phyloP scores from a whole-genome alignment of 2,797 vertebrate species.

The Falco peregrinus region DNA sequence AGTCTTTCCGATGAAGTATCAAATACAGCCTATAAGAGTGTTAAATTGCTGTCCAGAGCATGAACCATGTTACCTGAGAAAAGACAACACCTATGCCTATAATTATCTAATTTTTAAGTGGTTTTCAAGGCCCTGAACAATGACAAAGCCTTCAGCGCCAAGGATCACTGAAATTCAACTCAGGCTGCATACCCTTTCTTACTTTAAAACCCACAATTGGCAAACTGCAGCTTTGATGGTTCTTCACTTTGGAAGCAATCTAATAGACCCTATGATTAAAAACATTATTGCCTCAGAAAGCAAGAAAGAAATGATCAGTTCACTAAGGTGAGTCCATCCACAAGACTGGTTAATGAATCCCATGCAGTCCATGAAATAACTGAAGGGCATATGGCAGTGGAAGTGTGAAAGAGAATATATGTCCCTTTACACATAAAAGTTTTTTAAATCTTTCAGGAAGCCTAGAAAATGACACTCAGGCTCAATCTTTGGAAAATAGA shows the following conservation, averaged over 20 bases:
- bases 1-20: neutral
- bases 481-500: neutral
- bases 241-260: neutral
- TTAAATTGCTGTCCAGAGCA: neutral
- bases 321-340: neutral
- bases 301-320: neutral
- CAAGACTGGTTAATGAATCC: constrained; percentile 10
- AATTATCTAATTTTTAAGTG: neutral
- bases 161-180: neutral
- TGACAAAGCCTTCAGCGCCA: neutral
- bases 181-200: neutral
- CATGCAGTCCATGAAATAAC: neutral
- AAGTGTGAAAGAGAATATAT: neutral
- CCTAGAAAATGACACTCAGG: neutral
- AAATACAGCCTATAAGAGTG: neutral
- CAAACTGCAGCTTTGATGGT: neutral
- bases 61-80: neutral
- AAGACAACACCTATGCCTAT: neutral
- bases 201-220: neutral
- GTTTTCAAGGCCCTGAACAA: neutral
- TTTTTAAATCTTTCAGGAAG: neutral
- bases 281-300: neutral
- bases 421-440: neutral
- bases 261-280: neutral
- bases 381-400: neutral